A percentile compares a stretch with the other conserved stretches of the same genome.
Evolutionary conservation across 2,113 vertebrate species (phyloP).

Genomic region (Oryctolagus cuniculus): DNA sequence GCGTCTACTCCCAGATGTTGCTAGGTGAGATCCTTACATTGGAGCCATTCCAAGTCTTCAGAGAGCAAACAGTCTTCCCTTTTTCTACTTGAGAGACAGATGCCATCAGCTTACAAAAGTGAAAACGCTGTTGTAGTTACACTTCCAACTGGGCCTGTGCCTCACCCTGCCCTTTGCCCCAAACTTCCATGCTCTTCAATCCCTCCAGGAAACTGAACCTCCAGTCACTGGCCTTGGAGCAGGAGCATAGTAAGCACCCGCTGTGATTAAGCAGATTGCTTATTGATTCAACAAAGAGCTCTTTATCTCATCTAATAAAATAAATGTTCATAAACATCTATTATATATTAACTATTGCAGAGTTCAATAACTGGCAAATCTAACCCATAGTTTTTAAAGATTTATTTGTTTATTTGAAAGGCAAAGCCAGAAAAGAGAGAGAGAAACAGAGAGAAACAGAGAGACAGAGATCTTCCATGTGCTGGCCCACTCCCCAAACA

Average conservation of each 20-base stretch:
- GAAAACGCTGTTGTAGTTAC: background rate
- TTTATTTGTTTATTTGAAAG: no score
- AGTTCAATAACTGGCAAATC: background rate
- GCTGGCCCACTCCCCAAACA: no score
- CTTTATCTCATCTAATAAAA: background rate
- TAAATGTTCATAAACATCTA: background rate
- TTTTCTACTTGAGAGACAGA: background rate
- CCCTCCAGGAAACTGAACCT: background rate
- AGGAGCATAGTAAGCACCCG: background rate
- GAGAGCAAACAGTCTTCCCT: background rate
- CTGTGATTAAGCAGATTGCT: background rate
- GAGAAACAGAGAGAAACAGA: no score
- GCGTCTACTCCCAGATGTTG: no score
- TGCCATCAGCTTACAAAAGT: background rate
- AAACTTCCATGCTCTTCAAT: background rate
- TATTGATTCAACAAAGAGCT: background rate
- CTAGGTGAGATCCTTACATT: background rate
- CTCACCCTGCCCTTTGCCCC: background rate
- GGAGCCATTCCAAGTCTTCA: background rate
- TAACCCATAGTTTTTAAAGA: no score
- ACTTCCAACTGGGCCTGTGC: background rate
- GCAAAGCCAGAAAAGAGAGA: no score
- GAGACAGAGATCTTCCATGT: no score
- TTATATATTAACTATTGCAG: background rate
- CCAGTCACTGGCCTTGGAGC: background rate